Conservation (phyloP, 2,113 vertebrate species). For the Todiramphus chloris region DNA sequence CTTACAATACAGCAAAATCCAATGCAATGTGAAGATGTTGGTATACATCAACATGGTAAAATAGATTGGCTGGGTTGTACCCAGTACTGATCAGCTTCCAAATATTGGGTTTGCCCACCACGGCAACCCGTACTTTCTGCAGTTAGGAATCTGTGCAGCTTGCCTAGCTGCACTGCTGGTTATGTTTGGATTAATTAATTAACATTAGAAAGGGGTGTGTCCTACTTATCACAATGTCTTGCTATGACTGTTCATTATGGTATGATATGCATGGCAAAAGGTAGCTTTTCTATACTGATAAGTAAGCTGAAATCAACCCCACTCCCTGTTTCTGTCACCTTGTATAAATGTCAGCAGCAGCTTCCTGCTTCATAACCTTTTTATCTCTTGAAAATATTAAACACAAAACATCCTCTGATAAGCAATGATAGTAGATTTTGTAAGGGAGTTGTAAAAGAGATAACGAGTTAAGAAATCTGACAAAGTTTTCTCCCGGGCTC, state of each 20-base stretch:
- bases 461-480: neutral
- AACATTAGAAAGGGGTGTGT: neutral
- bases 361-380: constrained; percentile 15
- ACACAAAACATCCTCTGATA: neutral
- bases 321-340: neutral
- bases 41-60: neutral
- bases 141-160: neutral
- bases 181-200: neutral
- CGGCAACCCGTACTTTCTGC: neutral
- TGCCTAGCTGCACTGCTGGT: neutral
- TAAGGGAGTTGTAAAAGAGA: neutral
- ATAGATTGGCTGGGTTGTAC: neutral
- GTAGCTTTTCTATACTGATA: neutral
- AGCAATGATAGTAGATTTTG: neutral
- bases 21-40: neutral
- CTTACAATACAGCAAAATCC: neutral
- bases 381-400: constrained; percentile 6
- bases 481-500: neutral
- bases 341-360: neutral
- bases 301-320: neutral
- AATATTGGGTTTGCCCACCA: neutral
- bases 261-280: neutral
- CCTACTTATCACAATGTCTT: neutral
- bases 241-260: neutral
- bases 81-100: neutral